A percentile compares a stretch with the other conserved stretches of the same genome.
phyloP scores from a whole-genome alignment of 2,797 vertebrate species.

The Crypturellus tataupa region DNA sequence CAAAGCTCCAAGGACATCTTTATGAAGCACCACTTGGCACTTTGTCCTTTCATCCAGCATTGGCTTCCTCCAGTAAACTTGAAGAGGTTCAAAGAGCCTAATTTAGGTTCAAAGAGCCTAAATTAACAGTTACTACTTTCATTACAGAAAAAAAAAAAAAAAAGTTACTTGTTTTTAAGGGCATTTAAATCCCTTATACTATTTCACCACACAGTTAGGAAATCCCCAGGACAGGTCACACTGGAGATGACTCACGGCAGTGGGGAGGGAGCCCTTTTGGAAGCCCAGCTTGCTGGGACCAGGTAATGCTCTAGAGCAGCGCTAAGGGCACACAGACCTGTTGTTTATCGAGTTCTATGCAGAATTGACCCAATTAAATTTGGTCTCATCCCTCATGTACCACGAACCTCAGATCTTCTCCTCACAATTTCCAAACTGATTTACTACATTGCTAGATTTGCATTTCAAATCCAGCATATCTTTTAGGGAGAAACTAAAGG shows the following conservation, averaged over 20 bases:
- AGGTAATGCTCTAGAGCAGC: background rate
- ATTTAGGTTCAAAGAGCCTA: background rate
- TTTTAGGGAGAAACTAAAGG: background rate
- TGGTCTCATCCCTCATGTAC: fast-evolving
- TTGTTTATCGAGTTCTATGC: background rate
- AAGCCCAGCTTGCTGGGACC: background rate
- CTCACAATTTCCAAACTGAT: background rate
- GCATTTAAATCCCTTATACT: background rate
- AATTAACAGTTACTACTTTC: background rate
- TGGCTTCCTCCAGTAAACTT: background rate
- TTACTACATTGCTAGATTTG: background rate
- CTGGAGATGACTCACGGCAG: too few species aligned
- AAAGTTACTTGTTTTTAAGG: background rate
- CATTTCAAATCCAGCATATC: background rate
- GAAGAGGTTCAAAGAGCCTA: too few species aligned
- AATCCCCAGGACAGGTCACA: background rate
- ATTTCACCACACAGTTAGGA: fast-evolving
- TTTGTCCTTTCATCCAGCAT: background rate
- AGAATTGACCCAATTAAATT: background rate
- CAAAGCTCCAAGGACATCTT: background rate
- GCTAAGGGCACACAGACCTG: fast-evolving
- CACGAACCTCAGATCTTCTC: background rate
- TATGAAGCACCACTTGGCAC: background rate
- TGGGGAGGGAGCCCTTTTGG: background rate
- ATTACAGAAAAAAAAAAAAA: background rate